Base-by-base conservation (phyloP, 2,888 invertebrate genomes). In the Hyppa rectilinea region DNA sequence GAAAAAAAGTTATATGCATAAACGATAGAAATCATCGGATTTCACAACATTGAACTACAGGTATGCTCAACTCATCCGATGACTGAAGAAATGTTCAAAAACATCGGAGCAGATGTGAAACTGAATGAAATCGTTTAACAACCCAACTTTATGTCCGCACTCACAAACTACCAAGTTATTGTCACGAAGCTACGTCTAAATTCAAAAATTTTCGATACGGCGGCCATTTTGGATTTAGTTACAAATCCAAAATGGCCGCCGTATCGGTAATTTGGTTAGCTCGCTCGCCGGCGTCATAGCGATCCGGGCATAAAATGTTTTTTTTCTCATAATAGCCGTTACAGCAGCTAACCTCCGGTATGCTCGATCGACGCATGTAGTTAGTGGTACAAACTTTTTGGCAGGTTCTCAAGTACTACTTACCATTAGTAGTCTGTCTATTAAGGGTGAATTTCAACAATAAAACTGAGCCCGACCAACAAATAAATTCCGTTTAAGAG, bases 241-340 rank as follows among this genome's bases (percentile, higher is more conserved):
- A n/a, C n/a, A 49, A 71, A 75, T 55, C 20, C 59, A 80, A 75
- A 63, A 69, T 58, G 75, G 55, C 66, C 23, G 55, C 66, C 23
- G n/a, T 60, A 34, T 62, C 43, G 26, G n/a, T 75, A 75, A 61
- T 61, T 60, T 53, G 9, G 63, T 63, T 58, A 49, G 45, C 36
- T 72, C 55, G 67, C 49, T 52, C 29, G 23, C 14, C 9, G 55
- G 64, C 43, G 58, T 49, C 53, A 55, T 69, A 69, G 29, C 40
- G 12, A 77, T 49, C 36, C 12, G n/a, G 36, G 34, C 62, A 61
- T 26, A 29, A 43, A 56, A 20, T 20, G 2, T 60, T 76, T 72
- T 72, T 23, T 78, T 56, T 29, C 7, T 20, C 12, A 23, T 68
- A 67, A 29, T 49, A 49, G 29, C 31, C 47, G 23, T 47, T 59